Evolutionary conservation across 2,888 invertebrate genomes (phyloP).

Genomic region (Leptogaster cylindrica): DNA sequence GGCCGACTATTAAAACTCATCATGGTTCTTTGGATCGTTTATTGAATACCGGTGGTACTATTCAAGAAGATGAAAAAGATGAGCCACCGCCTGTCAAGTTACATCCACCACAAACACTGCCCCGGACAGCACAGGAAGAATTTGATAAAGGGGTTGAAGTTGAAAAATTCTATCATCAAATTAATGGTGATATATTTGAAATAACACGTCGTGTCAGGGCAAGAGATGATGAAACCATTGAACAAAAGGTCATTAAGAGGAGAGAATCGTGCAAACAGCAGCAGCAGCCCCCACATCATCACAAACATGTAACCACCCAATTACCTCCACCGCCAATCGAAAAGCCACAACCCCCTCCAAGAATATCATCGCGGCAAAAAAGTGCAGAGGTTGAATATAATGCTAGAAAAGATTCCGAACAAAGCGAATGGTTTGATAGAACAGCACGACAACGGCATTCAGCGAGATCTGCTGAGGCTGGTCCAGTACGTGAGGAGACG

Average conservation of each 20-base stretch:
- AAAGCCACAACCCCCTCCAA: conserved; percentile 50
- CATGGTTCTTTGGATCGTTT: conserved; percentile 60
- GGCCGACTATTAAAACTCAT: conserved; percentile 57
- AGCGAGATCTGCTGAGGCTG: conserved; percentile 61
- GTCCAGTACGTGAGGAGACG: conserved; percentile 59
- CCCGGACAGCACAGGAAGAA: conserved; percentile 53
- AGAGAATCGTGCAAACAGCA: conserved; percentile 56
- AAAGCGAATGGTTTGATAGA: conserved; percentile 60
- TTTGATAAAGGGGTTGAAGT: conserved; percentile 61
- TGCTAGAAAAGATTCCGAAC: conserved; percentile 48
- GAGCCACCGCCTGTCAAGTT: conserved; percentile 45
- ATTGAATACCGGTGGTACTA: conserved; percentile 50
- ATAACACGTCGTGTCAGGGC: conserved; percentile 59
- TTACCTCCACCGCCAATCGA: conserved; percentile 49
- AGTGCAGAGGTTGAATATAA: conserved; percentile 51
- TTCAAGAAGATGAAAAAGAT: conserved; percentile 35
- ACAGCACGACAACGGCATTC: conserved; percentile 61
- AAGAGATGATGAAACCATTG: conserved; percentile 59
- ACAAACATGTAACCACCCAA: conserved; percentile 41
- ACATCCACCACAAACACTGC: conserved; percentile 53
- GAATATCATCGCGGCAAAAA: conserved; percentile 49
- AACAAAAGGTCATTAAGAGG: conserved; percentile 58
- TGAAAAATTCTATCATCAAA: conserved; percentile 62
- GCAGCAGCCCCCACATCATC: conserved; percentile 50
- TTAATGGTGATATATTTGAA: conserved; percentile 61